These are phyloP conservation scores for Sebastes flavidus DNA, from an alignment of 2,797 vertebrate species.

Conservation along the genomic window DNA sequence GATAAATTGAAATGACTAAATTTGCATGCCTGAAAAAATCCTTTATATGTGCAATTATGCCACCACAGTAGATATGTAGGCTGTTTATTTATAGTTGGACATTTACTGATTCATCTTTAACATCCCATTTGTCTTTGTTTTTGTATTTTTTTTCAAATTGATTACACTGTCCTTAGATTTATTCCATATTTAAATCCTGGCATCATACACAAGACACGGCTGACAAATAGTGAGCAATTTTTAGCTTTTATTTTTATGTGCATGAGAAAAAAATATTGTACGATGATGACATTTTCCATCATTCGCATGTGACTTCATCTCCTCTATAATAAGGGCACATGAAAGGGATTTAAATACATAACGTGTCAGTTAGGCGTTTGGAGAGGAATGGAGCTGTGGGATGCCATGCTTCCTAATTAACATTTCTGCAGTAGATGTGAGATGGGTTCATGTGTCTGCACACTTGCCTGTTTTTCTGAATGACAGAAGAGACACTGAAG, in stretches of 20 bases:
- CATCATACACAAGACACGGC: background rate
- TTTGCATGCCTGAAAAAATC: slow-evolving; percentile 45
- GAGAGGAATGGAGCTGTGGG: slow-evolving; percentile 77
- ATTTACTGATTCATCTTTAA: slow-evolving; percentile 42
- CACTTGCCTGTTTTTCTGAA: slow-evolving; percentile 78
- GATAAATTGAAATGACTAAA: slow-evolving; percentile 53
- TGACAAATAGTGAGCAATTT: slow-evolving; percentile 36
- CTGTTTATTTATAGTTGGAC: slow-evolving; percentile 25
- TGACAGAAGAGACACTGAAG: slow-evolving; percentile 83
- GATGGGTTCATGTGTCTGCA: slow-evolving; percentile 78
- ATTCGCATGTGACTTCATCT: slow-evolving; percentile 70
- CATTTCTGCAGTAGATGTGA: slow-evolving; percentile 80
- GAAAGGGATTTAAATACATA: slow-evolving; percentile 83
- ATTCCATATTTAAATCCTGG: slow-evolving; percentile 44
- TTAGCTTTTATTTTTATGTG: slow-evolving; percentile 50
- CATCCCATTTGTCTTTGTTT: slow-evolving; percentile 36
- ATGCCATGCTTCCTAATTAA: slow-evolving; percentile 82
- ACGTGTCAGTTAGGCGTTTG: slow-evolving; percentile 75
- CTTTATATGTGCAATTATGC: slow-evolving; percentile 38
- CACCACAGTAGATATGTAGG: slow-evolving; percentile 27
- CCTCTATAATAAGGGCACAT: slow-evolving; percentile 78
- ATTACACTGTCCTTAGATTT: slow-evolving; percentile 51
- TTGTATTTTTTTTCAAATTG: slow-evolving; percentile 32
- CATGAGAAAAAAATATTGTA: slow-evolving; percentile 35
- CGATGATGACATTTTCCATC: slow-evolving; percentile 70